A percentile compares a stretch with the other conserved stretches of the same genome.
phyloP scores from a whole-genome alignment of 2,797 vertebrate genomes.

The Thunnus albacares region DNA sequence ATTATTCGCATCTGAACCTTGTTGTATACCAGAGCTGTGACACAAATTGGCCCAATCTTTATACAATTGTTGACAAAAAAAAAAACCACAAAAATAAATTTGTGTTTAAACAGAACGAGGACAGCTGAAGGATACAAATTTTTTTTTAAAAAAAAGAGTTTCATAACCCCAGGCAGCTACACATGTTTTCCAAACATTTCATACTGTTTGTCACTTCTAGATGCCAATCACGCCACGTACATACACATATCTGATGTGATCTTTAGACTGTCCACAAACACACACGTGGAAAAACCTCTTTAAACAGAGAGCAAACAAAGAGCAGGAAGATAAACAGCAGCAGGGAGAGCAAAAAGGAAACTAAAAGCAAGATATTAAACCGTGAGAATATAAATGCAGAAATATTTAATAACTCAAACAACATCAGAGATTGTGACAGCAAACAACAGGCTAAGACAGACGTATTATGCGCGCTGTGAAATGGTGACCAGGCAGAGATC shows the following conservation, averaged over 20 bases:
- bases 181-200: slow-evolving; percentile 17
- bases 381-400: neutral
- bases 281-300: neutral
- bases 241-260: slow-evolving; percentile 52
- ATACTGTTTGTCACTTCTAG: slow-evolving; percentile 37
- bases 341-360: neutral
- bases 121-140: slow-evolving; percentile 34
- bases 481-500: slow-evolving; percentile 56
- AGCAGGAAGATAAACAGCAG: slow-evolving; percentile 10
- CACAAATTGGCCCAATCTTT: neutral
- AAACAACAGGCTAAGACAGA: slow-evolving; percentile 8
- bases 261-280: slow-evolving; percentile 72
- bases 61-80: slow-evolving; percentile 9
- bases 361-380: neutral
- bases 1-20: neutral
- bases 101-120: neutral
- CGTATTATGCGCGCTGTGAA: slow-evolving; percentile 52
- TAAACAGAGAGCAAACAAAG: slow-evolving; percentile 48
- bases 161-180: slow-evolving; percentile 14
- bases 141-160: neutral
- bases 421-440: neutral
- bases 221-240: slow-evolving; percentile 5
- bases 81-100: neutral
- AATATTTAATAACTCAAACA: slow-evolving; percentile 16
- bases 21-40: neutral